phyloP scores from a whole-genome alignment of 2,888 invertebrate species.

The Teleogryllus oceanicus region DNA sequence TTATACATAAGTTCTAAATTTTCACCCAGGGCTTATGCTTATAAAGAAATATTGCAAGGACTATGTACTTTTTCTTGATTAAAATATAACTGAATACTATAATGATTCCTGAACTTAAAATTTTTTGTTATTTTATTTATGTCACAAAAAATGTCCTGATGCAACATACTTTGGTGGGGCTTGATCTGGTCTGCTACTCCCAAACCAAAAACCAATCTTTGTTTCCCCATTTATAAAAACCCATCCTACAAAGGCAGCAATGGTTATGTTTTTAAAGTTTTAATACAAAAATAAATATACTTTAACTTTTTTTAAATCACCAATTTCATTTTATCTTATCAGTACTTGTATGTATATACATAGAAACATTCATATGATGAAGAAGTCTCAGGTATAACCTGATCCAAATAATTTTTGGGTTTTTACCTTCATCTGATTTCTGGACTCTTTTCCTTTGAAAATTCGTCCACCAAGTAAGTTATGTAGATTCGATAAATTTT shows the following conservation, averaged over 20 bases:
- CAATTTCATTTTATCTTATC: too few relatives aligned
- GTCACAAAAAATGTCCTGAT: too few relatives aligned
- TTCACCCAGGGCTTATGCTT: too few relatives aligned
- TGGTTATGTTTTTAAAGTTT: background rate
- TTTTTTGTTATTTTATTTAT: background rate
- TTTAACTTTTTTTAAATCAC: background rate
- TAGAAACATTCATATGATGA: too few relatives aligned
- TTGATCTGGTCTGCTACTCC: conserved; percentile 88
- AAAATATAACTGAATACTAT: background rate
- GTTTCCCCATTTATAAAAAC: conserved; percentile 58
- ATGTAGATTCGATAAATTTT: too few relatives aligned
- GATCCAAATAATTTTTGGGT: too few relatives aligned
- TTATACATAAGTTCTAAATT: too few relatives aligned
- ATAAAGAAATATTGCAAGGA: background rate
- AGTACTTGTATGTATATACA: too few relatives aligned
- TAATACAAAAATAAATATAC: background rate
- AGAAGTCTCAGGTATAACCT: too few relatives aligned
- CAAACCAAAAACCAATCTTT: conserved; percentile 89
- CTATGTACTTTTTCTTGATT: background rate
- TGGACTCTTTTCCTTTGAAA: too few relatives aligned
- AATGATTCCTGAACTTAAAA: conserved; percentile 3
- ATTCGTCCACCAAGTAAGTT: too few relatives aligned
- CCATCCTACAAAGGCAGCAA: conserved; percentile 61
- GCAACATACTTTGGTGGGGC: conserved; percentile 73
- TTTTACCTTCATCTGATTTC: too few relatives aligned